Evolutionary conservation across 2,113 vertebrate genomes (phyloP).

Genomic region (Gobius niger): DNA sequence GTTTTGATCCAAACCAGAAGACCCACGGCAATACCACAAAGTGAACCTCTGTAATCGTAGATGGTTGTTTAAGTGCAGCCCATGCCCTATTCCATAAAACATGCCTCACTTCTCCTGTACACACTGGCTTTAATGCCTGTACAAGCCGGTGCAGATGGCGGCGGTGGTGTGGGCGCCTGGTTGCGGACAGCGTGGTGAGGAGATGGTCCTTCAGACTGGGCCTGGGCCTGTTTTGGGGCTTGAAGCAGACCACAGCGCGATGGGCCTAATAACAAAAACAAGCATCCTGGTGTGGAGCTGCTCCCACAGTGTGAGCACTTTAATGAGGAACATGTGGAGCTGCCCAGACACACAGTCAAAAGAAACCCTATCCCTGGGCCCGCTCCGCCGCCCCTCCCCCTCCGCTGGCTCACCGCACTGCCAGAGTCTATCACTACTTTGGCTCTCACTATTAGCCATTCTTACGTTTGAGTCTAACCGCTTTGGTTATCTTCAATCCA

Average conservation of each 20-base stretch:
- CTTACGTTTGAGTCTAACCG: neutral
- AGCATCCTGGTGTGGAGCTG: constrained; percentile 76
- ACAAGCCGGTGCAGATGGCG: constrained; percentile 7
- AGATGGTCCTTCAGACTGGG: constrained; percentile 41
- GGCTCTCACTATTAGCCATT: neutral
- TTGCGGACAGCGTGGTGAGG: constrained; percentile 33
- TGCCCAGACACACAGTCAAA: constrained; percentile 80
- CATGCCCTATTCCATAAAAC: constrained; percentile 4
- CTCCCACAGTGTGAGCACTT: constrained; percentile 77
- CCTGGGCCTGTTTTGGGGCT: constrained; percentile 53
- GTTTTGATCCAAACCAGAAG: neutral
- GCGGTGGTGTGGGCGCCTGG: constrained; percentile 1
- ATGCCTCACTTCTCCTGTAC: neutral
- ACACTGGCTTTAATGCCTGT: constrained; percentile 1
- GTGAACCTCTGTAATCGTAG: neutral
- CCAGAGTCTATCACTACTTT: constrained; percentile 22
- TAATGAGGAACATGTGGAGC: constrained; percentile 83
- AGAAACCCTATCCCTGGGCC: constrained; percentile 77
- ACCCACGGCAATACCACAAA: neutral
- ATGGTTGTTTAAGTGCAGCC: constrained; percentile 4
- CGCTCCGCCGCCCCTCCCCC: constrained; percentile 39
- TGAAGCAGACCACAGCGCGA: constrained; percentile 71
- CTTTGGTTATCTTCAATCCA: too few relatives aligned
- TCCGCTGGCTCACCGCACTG: constrained; percentile 40
- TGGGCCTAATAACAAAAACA: constrained; percentile 82